These are phyloP conservation scores for Barbus barbus DNA, from an alignment of 2,113 vertebrate species.

Conservation along the genomic window DNA sequence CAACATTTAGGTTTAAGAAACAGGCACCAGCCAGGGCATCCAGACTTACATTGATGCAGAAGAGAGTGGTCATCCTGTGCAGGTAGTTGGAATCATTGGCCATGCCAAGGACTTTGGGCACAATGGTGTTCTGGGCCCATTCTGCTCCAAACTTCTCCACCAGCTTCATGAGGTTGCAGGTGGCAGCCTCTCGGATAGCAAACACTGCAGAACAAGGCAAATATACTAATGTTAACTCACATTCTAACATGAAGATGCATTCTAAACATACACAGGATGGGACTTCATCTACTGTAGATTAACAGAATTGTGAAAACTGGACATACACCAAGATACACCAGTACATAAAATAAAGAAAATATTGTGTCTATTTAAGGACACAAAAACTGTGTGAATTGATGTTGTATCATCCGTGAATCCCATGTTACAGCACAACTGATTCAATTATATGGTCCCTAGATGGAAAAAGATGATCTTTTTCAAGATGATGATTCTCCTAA, in stretches of 20 bases:
- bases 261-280: too few relatives aligned
- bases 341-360: not conserved
- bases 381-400: too few relatives aligned
- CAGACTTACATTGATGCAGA: constrained; percentile 88
- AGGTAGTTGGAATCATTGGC: constrained; percentile 89
- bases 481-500: not conserved
- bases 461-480: too few relatives aligned
- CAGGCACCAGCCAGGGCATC: not conserved
- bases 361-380: not conserved
- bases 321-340: not conserved
- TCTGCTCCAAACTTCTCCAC: constrained; percentile 90
- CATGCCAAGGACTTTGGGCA: constrained; percentile 90
- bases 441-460: too few relatives aligned
- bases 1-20: not conserved
- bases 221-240: not conserved
- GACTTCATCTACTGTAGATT: not conserved
- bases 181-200: constrained; percentile 87
- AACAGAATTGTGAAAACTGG: not conserved
- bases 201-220: constrained; percentile 72
- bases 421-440: too few relatives aligned
- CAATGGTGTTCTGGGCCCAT: constrained; percentile 89
- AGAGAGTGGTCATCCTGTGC: constrained; percentile 91
- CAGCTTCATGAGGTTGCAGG: constrained; percentile 87
- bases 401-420: too few relatives aligned
- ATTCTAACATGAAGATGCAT: too few relatives aligned